These are phyloP conservation scores for Noctua fimbriata DNA, from an alignment of 2,888 invertebrate species.

Conservation along the genomic window DNA sequence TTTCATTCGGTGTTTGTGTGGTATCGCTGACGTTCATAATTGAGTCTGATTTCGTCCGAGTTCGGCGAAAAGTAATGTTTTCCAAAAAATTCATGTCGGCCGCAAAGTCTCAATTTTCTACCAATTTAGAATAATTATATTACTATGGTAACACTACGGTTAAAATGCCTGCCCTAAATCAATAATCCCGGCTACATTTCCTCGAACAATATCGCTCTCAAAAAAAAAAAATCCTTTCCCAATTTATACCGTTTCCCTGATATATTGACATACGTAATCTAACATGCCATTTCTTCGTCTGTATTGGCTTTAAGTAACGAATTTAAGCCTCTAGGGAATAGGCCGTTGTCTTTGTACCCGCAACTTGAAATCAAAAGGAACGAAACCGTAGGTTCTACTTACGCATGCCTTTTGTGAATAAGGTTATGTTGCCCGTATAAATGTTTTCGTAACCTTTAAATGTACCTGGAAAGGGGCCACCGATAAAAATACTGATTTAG, in stretches of 20 bases:
- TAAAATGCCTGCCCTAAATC: slow-evolving; percentile 29
- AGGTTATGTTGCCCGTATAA: slow-evolving; percentile 48
- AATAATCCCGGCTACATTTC: slow-evolving; percentile 45
- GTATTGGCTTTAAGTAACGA: slow-evolving; percentile 63
- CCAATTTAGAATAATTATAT: no score
- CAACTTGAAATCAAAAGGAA: slow-evolving; percentile 62
- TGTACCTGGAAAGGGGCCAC: slow-evolving; percentile 37
- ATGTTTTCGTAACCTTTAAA: slow-evolving; percentile 59
- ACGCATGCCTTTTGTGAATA: slow-evolving; percentile 59
- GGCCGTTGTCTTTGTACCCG: slow-evolving; percentile 62
- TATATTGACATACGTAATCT: slow-evolving; percentile 65
- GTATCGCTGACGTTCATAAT: no score
- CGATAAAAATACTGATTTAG: slow-evolving; percentile 42
- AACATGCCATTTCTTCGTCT: slow-evolving; percentile 59
- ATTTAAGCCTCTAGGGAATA: slow-evolving; percentile 59
- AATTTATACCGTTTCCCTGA: slow-evolving; percentile 37
- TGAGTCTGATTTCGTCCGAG: no score
- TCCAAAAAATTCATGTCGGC: no score
- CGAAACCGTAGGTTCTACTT: slow-evolving; percentile 38
- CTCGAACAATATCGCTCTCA: slow-evolving; percentile 22
- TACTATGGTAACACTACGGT: no score
- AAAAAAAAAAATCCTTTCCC: slow-evolving; percentile 21
- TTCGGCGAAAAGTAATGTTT: no score
- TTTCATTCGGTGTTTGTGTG: no score
- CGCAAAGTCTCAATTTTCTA: no score